A percentile compares a stretch with the other conserved stretches of the same genome.
Conservation (phyloP, 2,113 vertebrate species). For the Pelusios castaneus region DNA sequence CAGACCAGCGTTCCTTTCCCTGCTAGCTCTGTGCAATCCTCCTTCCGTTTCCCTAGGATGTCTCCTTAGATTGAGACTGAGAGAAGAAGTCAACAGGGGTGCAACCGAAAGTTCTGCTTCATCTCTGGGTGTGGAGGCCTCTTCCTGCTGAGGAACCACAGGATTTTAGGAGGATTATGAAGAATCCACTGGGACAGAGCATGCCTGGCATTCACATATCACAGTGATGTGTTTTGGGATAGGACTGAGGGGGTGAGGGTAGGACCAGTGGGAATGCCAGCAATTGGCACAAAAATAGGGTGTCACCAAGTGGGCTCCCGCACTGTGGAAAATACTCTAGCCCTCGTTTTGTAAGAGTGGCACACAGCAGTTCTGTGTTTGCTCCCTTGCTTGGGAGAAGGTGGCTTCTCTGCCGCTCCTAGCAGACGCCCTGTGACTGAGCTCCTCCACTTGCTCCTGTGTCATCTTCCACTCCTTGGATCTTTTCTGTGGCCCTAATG, state of each 20-base stretch:
- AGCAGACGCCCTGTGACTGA: not conserved
- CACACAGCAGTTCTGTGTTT: accelerated
- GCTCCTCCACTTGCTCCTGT: not conserved
- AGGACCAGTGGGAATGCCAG: not conserved
- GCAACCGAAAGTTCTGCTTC: not conserved
- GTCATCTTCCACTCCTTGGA: not conserved
- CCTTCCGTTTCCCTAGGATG: not conserved
- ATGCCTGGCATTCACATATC: not conserved
- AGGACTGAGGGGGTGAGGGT: not conserved
- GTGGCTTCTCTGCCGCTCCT: not conserved
- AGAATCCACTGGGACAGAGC: not conserved
- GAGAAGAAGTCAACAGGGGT: too few relatives aligned
- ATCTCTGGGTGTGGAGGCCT: not conserved
- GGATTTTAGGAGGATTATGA: not conserved
- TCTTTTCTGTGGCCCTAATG: not conserved
- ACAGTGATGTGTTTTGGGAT: not conserved
- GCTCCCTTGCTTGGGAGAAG: not conserved
- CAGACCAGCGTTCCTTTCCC: not conserved
- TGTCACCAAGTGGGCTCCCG: not conserved
- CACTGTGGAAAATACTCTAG: not conserved
- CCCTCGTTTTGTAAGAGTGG: not conserved
- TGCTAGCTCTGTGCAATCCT: not conserved
- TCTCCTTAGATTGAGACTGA: not conserved
- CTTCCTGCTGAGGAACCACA: not conserved
- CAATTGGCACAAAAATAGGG: not conserved